These are phyloP conservation scores for Epinephelus cyanopodus DNA, from an alignment of 2,113 vertebrate genomes.

Conservation along the genomic window DNA sequence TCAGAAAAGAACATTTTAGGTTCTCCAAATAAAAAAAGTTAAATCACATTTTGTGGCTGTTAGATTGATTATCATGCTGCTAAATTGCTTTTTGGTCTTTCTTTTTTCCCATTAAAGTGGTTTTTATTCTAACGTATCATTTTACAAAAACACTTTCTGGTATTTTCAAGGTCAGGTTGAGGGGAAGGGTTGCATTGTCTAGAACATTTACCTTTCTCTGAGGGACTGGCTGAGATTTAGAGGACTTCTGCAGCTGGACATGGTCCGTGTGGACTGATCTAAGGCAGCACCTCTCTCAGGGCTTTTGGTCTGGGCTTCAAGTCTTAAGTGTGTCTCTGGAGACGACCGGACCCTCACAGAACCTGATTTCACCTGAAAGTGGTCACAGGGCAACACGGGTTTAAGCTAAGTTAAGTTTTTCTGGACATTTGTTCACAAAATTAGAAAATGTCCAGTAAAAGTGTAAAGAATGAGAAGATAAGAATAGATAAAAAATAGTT, in stretches of 20 bases:
- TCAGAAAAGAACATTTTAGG: background rate
- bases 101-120: background rate
- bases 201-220: conserved; percentile 88
- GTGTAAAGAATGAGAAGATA: background rate
- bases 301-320: conserved; percentile 59
- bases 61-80: background rate
- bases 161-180: conserved; percentile 2
- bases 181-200: background rate
- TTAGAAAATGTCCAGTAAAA: background rate
- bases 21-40: background rate
- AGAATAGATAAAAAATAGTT: background rate
- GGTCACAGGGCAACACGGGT: conserved; percentile 8
- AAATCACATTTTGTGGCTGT: background rate
- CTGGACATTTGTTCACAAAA: background rate
- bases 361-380: conserved; percentile 77
- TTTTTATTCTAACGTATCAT: background rate
- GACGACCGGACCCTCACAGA: conserved; percentile 68
- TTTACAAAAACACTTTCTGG: background rate
- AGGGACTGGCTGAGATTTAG: conserved; percentile 87
- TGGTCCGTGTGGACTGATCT: conserved; percentile 70
- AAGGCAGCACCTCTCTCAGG: conserved; percentile 42
- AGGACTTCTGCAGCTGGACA: conserved; percentile 71
- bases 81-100: background rate
- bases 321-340: conserved; percentile 66
- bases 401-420: background rate